phyloP scores from a whole-genome alignment of 2,113 vertebrate species.

The Accipiter virgatus region DNA sequence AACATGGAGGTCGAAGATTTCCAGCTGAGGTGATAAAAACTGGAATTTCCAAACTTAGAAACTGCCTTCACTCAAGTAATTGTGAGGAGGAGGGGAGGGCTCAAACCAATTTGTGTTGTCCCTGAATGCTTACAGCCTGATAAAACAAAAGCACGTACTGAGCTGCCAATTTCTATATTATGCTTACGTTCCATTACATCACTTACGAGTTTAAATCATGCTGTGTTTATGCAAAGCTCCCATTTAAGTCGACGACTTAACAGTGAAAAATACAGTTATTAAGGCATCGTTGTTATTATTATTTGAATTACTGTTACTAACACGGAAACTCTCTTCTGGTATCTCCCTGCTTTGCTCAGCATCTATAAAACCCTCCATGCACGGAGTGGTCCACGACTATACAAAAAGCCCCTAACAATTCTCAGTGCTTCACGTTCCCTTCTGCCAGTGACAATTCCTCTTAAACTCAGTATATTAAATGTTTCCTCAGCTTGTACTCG shows the following conservation, averaged over 20 bases:
- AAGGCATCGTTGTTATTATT: neutral
- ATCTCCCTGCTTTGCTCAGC: neutral
- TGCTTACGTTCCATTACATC: neutral
- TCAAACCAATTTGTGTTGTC: neutral
- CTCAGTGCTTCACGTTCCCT: neutral
- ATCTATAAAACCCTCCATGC: neutral
- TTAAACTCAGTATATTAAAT: neutral
- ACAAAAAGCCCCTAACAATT: too few relatives aligned
- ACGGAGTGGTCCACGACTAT: rapidly evolving
- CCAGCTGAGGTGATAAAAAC: neutral
- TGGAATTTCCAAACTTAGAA: neutral
- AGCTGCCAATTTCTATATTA: neutral
- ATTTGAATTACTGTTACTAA: neutral
- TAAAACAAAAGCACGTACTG: neutral
- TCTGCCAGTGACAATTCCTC: neutral
- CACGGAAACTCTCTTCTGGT: neutral
- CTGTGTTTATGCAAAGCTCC: neutral
- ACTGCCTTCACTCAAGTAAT: neutral
- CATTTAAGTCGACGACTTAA: neutral
- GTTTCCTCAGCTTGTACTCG: neutral
- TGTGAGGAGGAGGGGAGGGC: neutral
- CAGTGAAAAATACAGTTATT: neutral
- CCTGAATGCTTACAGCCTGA: neutral
- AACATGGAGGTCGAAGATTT: neutral
- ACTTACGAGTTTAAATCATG: neutral